Evolutionary conservation across 2,888 invertebrate species (phyloP), one percentile per base, ranked within the genome.

Genomic region (Dryadula phaetusa): DNA sequence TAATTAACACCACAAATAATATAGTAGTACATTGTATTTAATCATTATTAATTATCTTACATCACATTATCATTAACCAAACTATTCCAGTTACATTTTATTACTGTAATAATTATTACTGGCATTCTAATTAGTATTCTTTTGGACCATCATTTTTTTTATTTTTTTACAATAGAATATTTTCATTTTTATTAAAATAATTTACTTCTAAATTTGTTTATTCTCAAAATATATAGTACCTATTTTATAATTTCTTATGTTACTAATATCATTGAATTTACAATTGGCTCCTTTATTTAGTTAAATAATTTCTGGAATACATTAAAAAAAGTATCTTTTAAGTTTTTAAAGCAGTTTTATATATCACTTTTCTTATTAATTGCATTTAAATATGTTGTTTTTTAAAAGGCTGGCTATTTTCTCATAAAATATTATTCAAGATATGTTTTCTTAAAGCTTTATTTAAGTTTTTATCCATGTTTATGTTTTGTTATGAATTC

Each of bases 401-500:
- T n/a, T 37, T 20, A 16, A 56, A n/a, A 56, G 56, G 56, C 56
- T 40, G 56, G 40, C 40, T 22, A 56, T 56, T 37, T 54, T 54
- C 22, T 54, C 2, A 54, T 54, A 54, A 20, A 54, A 7, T 54
- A 54, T 34, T 53, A 34, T 53, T 18, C 4, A 49, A 60, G 52
- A 60, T 69, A 53, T 34, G 20, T 20, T 70, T 71, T 64, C 69
- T 69, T 62, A 71, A 49, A 65, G 40, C 68, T 66, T 69, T 68
- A 58, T 70, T 56, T 65, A 61, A 56, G 63, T 70, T 71, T 69
- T 71, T 68, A 71, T 65, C 66, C 56, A 56, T 66, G 72, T 69
- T 75, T 74, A 61, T 71, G 44, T 66, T 70, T 66, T 66, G 70
- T 70, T 69, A 64, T 66, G 8, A 40, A 34, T 42, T 62, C 61